phyloP scores from a whole-genome alignment of 2,797 vertebrate genomes.

The Rhinella marina region DNA sequence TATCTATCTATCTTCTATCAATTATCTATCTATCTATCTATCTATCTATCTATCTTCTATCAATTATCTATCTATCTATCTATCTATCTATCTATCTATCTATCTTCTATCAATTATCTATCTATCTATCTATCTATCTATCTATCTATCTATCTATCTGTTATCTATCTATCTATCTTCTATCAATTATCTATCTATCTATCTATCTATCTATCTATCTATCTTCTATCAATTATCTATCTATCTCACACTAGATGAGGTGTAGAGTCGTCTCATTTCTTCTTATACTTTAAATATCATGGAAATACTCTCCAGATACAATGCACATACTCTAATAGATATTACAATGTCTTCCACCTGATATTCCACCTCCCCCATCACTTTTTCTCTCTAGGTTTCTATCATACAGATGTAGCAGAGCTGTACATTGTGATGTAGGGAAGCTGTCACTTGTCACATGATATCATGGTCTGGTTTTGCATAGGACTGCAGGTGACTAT shows the following conservation, averaged over 20 bases:
- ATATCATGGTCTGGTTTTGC: too few relatives aligned
- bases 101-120: background rate
- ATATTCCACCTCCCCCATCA: background rate
- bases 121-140: background rate
- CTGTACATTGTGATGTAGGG: background rate
- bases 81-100: slow-evolving; percentile 10
- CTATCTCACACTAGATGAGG: too few relatives aligned
- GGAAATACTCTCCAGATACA: too few relatives aligned
- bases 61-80: background rate
- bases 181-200: background rate
- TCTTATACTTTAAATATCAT: too few relatives aligned
- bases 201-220: background rate
- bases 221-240: background rate
- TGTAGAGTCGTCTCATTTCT: too few relatives aligned
- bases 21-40: too few relatives aligned
- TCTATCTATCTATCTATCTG: slow-evolving; percentile 1
- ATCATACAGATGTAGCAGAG: background rate
- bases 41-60: background rate
- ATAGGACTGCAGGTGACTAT: background rate
- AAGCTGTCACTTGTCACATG: background rate
- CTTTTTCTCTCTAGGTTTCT: background rate
- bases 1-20: too few relatives aligned
- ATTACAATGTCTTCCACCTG: too few relatives aligned
- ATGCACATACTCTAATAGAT: too few relatives aligned
- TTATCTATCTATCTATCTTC: background rate